These are phyloP conservation scores for Sebastes fasciatus DNA, from an alignment of 2,113 vertebrate genomes.

Conservation along the genomic window DNA sequence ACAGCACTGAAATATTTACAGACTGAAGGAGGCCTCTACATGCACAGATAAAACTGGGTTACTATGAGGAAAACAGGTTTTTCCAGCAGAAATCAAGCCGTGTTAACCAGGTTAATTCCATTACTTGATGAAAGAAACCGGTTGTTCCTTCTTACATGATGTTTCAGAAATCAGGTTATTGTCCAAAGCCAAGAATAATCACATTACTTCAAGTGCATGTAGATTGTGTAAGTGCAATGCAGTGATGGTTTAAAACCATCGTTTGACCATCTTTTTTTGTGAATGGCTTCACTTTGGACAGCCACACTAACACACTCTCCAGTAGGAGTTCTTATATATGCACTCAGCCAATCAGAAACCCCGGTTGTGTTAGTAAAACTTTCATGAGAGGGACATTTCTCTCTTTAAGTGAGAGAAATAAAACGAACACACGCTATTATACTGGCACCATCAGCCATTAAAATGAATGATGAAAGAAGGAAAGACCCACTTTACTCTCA, in stretches of 20 bases:
- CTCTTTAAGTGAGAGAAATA: slow-evolving; percentile 8
- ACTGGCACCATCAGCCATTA: background rate
- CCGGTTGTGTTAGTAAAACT: background rate
- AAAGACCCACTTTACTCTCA: slow-evolving; percentile 17
- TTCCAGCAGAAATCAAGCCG: background rate
- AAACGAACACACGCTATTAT: background rate
- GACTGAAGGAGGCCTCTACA: background rate
- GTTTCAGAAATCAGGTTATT: slow-evolving; percentile 2
- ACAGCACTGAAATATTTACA: background rate
- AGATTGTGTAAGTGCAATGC: background rate
- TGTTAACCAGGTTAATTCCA: slow-evolving; percentile 22
- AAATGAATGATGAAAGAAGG: slow-evolving; percentile 8
- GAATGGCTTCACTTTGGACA: background rate
- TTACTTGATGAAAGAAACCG: slow-evolving; percentile 28
- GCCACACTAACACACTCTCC: background rate
- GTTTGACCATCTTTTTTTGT: background rate
- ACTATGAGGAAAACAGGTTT: background rate
- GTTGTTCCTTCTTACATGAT: slow-evolving; percentile 23
- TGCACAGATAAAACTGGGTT: background rate
- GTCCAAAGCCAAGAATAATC: background rate
- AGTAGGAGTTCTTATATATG: background rate
- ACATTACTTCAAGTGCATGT: background rate
- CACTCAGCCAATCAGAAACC: background rate
- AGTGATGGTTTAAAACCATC: background rate
- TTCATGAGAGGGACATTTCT: background rate